A percentile compares a stretch with the other conserved stretches of the same genome.
Evolutionary conservation across 2,888 invertebrate species (phyloP).

Genomic region (Rhodophaea formosa): DNA sequence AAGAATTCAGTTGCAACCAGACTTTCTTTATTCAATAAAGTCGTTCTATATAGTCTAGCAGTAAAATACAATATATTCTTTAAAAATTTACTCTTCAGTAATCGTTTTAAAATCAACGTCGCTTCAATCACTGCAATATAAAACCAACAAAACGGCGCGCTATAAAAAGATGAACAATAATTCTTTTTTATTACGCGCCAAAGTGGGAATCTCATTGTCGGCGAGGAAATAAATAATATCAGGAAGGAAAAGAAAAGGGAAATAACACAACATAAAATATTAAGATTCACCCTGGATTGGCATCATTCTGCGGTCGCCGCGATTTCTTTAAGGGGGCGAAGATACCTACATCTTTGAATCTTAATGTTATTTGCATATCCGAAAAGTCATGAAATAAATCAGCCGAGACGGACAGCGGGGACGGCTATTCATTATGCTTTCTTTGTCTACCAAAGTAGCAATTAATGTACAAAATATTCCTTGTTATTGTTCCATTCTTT

Average conservation of each 20-base stretch:
- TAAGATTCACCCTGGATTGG: conserved; percentile 80
- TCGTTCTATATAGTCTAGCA: background rate
- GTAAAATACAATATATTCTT: background rate
- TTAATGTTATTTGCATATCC: conserved; percentile 81
- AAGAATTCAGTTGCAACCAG: background rate
- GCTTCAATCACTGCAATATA: conserved; percentile 68
- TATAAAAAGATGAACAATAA: conserved; percentile 80
- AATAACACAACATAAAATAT: conserved; percentile 81
- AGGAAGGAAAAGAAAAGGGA: conserved; percentile 76
- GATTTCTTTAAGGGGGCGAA: conserved; percentile 68
- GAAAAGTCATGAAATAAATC: conserved; percentile 81
- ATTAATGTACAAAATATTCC: conserved; percentile 64
- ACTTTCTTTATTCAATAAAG: background rate
- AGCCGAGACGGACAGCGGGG: conserved; percentile 76
- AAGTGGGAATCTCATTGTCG: conserved; percentile 81
- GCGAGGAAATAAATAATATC: conserved; percentile 78
- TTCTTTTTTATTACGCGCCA: conserved; percentile 79
- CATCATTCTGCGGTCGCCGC: conserved; percentile 76
- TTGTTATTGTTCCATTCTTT: conserved; percentile 34
- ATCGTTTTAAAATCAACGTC: conserved; percentile 48
- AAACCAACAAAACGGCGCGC: conserved; percentile 72
- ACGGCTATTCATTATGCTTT: conserved; percentile 69
- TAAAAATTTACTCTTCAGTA: conserved; percentile 19
- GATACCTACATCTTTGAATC: conserved; percentile 76
- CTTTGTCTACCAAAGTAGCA: conserved; percentile 70